Conservation (phyloP, 2,888 invertebrate genomes). For the Tetranychus truncatus region DNA sequence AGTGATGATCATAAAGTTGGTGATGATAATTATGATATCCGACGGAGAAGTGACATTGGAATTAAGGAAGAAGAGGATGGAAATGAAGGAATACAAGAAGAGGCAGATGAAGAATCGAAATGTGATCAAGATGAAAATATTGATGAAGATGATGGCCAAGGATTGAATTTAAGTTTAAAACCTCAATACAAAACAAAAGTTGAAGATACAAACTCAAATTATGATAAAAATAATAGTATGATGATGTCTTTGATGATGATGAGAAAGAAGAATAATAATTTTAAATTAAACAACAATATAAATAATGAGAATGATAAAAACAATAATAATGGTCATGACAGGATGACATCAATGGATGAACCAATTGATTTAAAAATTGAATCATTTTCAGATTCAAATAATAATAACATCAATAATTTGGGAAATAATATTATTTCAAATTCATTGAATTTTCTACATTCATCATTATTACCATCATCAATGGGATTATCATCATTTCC, state of each 20-base stretch:
- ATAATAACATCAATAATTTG: neutral
- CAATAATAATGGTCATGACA: neutral
- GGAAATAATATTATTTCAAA: neutral
- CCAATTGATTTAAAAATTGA: neutral
- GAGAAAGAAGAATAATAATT: neutral
- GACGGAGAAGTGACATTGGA: neutral
- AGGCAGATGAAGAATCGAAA: neutral
- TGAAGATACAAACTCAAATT: neutral
- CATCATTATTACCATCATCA: neutral
- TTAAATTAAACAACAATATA: neutral
- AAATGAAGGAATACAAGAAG: neutral
- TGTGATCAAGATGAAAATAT: constrained; percentile 4
- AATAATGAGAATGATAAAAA: neutral
- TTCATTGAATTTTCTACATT: neutral
- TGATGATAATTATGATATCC: neutral
- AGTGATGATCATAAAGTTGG: neutral
- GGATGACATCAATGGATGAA: neutral
- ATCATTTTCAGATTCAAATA: neutral
- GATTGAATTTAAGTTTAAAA: constrained; percentile 2
- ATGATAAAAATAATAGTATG: neutral
- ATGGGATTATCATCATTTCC: neutral
- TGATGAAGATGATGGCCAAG: constrained; percentile 5
- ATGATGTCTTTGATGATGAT: neutral
- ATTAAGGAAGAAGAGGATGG: neutral
- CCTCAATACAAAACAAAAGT: neutral